Percentiles rank a stretch among this genome's conserved stretches.
Conservation (phyloP, 2,797 vertebrate genomes). For the Eupleurogrammus muticus region DNA sequence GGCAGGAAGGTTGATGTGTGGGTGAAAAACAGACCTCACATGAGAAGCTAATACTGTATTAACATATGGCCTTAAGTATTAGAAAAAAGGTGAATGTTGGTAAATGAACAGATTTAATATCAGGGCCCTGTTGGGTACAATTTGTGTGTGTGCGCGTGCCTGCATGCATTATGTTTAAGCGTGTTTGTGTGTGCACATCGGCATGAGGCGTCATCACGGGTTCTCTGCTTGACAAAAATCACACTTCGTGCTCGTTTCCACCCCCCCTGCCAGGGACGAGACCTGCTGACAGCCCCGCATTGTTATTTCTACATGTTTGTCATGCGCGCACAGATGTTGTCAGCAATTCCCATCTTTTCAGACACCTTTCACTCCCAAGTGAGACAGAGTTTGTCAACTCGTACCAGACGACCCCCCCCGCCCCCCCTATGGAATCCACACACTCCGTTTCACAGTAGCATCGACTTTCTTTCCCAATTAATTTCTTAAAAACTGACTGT, state of each 20-base stretch:
- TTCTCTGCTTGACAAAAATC: conserved; percentile 91
- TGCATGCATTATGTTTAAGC: conserved; percentile 52
- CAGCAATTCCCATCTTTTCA: conserved; percentile 77
- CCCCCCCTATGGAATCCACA: conserved; percentile 52
- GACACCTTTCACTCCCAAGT: conserved; percentile 80
- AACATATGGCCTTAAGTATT: conserved; percentile 26
- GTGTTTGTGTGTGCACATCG: conserved; percentile 58
- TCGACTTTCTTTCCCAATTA: conserved; percentile 61
- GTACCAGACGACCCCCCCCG: conserved; percentile 59
- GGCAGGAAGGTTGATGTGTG: background rate
- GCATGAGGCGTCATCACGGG: conserved; percentile 83
- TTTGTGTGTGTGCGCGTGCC: conserved; percentile 9
- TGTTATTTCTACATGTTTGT: conserved; percentile 81
- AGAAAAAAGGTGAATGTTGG: background rate
- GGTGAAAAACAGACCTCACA: conserved; percentile 36
- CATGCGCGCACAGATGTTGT: conserved; percentile 68
- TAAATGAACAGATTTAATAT: conserved; percentile 48
- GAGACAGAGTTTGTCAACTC: conserved; percentile 78
- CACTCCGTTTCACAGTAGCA: conserved; percentile 69
- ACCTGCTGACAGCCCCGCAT: conserved; percentile 86
- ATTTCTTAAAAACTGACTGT: conserved; percentile 44
- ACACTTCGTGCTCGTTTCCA: conserved; percentile 81
- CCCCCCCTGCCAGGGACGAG: conserved; percentile 88
- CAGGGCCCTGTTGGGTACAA: conserved; percentile 15
- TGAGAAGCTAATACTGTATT: conserved; percentile 23